A percentile compares a stretch with the other conserved stretches of the same genome.
These are phyloP conservation scores for Colletes gigas DNA, from an alignment of 1,140 invertebrate species.

Conservation along the genomic window DNA sequence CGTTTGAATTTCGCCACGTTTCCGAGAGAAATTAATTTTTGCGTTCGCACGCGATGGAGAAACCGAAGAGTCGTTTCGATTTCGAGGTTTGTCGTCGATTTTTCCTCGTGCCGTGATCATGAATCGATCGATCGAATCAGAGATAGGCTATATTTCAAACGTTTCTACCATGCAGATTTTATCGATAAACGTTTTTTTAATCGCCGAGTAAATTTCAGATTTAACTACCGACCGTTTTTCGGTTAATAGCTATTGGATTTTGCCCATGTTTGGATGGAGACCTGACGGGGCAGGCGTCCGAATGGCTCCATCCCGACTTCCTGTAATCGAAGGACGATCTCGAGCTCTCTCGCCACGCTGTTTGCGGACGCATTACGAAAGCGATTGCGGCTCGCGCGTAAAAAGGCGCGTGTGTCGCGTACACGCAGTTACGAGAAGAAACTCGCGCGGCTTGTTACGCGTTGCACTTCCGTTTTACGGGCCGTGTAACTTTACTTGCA, in stretches of 20 bases:
- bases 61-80: not conserved
- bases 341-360: slow-evolving; percentile 28
- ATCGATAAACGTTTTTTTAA: too few species aligned
- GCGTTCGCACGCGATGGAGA: not conserved
- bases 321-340: slow-evolving; percentile 57
- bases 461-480: slow-evolving; percentile 59
- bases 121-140: too few species aligned
- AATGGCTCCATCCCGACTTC: slow-evolving; percentile 27
- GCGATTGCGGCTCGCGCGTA: slow-evolving; percentile 6
- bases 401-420: slow-evolving; percentile 36
- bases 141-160: too few species aligned
- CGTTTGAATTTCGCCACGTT: too few species aligned
- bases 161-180: too few species aligned
- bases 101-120: too few species aligned
- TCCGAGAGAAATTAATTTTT: not conserved
- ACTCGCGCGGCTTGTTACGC: slow-evolving; percentile 51
- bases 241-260: too few species aligned
- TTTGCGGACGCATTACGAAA: slow-evolving; percentile 47
- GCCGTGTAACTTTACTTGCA: slow-evolving; percentile 21
- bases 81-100: not conserved
- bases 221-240: too few species aligned
- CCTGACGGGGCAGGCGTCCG: not conserved
- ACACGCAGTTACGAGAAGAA: slow-evolving; percentile 40
- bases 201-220: too few species aligned
- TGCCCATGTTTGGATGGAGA: too few species aligned